A percentile compares a stretch with the other conserved stretches of the same genome.
Conservation (phyloP, 2,888 invertebrate genomes). For the Julus scanicus region DNA sequence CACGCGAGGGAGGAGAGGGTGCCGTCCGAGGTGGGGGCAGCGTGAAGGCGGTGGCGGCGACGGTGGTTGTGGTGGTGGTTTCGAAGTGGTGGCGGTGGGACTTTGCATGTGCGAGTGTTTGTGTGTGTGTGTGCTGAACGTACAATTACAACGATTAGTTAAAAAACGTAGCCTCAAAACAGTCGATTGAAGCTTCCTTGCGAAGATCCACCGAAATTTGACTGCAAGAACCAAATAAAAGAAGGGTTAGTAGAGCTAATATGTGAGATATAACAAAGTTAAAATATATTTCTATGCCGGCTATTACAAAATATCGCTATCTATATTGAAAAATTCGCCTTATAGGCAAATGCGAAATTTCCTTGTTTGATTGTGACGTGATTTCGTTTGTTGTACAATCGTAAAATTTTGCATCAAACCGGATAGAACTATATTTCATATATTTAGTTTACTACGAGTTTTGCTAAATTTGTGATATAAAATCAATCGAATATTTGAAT, state of each 20-base stretch:
- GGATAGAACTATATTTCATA: too few relatives aligned
- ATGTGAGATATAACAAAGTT: neutral
- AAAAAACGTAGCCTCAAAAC: constrained; percentile 51
- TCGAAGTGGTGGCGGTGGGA: neutral
- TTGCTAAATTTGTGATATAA: too few relatives aligned
- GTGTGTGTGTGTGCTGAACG: constrained; percentile 48
- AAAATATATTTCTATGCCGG: too few relatives aligned
- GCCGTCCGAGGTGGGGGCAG: neutral
- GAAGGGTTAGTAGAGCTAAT: neutral
- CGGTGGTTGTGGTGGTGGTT: neutral
- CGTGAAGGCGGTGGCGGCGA: neutral
- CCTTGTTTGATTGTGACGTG: too few relatives aligned
- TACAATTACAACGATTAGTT: constrained; percentile 46
- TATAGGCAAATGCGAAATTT: too few relatives aligned
- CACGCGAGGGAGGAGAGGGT: neutral
- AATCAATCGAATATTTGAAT: too few relatives aligned
- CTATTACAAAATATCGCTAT: too few relatives aligned
- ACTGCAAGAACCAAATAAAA: constrained; percentile 26
- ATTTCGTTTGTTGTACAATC: too few relatives aligned
- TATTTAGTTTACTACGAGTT: too few relatives aligned
- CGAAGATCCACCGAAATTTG: constrained; percentile 50
- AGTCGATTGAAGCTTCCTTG: constrained; percentile 52
- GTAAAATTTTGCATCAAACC: too few relatives aligned
- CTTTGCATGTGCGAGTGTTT: constrained; percentile 43
- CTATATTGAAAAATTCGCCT: too few relatives aligned